Conservation (phyloP, 2,888 invertebrate genomes). For the Epinotia ramella region DNA sequence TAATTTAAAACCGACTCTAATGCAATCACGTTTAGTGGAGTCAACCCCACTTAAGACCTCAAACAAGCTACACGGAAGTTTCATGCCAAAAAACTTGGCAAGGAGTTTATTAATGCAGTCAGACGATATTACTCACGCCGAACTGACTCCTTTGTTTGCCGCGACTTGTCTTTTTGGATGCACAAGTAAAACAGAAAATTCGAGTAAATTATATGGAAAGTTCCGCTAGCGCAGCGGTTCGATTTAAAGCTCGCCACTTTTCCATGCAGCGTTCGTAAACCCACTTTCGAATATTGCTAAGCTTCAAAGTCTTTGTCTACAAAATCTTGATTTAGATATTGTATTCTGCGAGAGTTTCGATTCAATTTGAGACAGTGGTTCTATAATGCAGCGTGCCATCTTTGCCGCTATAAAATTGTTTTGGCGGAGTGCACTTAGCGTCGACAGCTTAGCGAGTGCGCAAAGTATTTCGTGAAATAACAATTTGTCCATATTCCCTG, state of each 20-base stretch:
- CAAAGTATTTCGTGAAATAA: constrained; percentile 59
- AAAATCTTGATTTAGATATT: constrained; percentile 44
- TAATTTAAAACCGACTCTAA: background rate
- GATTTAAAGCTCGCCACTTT: constrained; percentile 38
- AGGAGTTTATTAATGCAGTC: constrained; percentile 74
- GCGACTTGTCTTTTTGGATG: constrained; percentile 54
- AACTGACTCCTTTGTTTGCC: constrained; percentile 68
- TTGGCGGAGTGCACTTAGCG: constrained; percentile 51
- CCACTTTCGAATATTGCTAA: constrained; percentile 44
- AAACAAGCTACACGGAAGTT: constrained; percentile 58
- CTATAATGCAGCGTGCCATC: constrained; percentile 45
- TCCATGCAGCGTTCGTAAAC: constrained; percentile 38
- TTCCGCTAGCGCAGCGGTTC: constrained; percentile 36
- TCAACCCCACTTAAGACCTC: constrained; percentile 56
- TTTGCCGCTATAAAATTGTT: constrained; percentile 53
- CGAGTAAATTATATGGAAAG: constrained; percentile 51
- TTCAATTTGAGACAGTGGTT: constrained; percentile 44
- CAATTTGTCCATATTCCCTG: constrained; percentile 54
- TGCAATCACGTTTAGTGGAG: background rate
- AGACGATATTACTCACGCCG: constrained; percentile 67
- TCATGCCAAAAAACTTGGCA: constrained; percentile 76
- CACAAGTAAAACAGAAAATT: constrained; percentile 59
- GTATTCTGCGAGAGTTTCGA: constrained; percentile 41
- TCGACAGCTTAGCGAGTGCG: constrained; percentile 54
- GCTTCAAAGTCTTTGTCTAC: constrained; percentile 43